These are phyloP conservation scores for Rhizoglyphus robini DNA, from an alignment of 1,140 invertebrate genomes.

Conservation along the genomic window DNA sequence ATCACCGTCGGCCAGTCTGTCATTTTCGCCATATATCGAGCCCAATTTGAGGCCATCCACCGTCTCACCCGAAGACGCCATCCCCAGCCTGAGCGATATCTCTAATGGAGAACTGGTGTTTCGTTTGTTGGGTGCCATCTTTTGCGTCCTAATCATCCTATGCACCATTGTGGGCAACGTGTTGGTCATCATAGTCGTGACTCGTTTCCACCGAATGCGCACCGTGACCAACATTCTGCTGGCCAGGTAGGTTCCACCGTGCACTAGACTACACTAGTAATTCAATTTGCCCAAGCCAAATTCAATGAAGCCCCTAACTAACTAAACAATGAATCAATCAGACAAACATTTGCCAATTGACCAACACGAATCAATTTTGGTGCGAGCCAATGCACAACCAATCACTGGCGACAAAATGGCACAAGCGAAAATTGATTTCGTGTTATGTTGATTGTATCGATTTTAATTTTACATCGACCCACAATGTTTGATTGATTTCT, in stretches of 20 bases:
- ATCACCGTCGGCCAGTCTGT: too few relatives aligned
- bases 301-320: not conserved
- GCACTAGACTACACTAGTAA: too few relatives aligned
- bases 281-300: not conserved
- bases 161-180: constrained; percentile 70
- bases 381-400: too few relatives aligned
- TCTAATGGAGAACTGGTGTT: not conserved
- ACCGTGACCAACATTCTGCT: constrained; percentile 56
- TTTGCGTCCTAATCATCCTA: constrained; percentile 25
- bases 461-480: too few relatives aligned
- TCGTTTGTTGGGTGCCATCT: constrained; percentile 12
- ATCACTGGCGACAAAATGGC: too few relatives aligned
- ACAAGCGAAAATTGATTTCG: too few relatives aligned
- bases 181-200: constrained; percentile 67
- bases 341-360: not conserved
- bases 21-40: too few relatives aligned
- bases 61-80: too few relatives aligned
- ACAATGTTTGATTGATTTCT: too few relatives aligned
- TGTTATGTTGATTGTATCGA: too few relatives aligned
- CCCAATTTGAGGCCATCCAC: too few relatives aligned
- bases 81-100: not conserved
- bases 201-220: constrained; percentile 62
- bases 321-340: not conserved
- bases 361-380: not conserved
- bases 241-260: constrained; percentile 44